Conservation (phyloP, 1,140 invertebrate species). For the Leptinotarsa defecta region DNA sequence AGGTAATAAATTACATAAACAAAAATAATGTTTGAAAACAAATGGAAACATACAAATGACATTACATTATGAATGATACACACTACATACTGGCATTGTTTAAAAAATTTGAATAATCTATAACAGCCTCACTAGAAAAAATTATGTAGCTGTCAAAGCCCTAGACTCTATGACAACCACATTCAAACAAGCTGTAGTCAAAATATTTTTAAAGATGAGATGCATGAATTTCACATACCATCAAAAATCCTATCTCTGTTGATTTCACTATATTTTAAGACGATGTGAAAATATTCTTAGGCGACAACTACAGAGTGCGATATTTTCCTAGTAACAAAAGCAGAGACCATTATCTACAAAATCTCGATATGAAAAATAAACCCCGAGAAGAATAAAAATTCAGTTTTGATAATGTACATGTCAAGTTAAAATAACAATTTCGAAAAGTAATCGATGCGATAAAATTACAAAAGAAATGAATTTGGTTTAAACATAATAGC, state of each 20-base stretch:
- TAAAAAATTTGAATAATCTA: neutral
- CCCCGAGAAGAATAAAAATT: constrained; percentile 32
- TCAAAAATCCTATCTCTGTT: no score
- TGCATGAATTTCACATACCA: no score
- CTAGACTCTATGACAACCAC: neutral
- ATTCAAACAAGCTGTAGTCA: no score
- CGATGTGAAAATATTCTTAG: no score
- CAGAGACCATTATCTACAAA: no score
- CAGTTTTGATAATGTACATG: constrained; percentile 28
- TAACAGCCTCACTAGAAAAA: neutral
- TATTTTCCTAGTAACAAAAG: no score
- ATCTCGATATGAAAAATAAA: no score
- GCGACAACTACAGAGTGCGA: no score
- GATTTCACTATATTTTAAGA: no score
- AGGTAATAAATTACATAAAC: constrained; percentile 10
- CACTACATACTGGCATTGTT: constrained; percentile 8
- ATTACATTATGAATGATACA: constrained; percentile 14
- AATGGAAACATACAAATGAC: constrained; percentile 2
- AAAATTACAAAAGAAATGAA: neutral
- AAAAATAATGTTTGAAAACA: constrained; percentile 20
- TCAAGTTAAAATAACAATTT: constrained; percentile 8
- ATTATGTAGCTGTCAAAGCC: neutral
- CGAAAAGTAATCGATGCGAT: neutral
- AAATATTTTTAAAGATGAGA: no score
- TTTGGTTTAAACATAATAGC: no score